phyloP scores from a whole-genome alignment of 1,140 invertebrate genomes.

The Reticulitermes speratus region DNA sequence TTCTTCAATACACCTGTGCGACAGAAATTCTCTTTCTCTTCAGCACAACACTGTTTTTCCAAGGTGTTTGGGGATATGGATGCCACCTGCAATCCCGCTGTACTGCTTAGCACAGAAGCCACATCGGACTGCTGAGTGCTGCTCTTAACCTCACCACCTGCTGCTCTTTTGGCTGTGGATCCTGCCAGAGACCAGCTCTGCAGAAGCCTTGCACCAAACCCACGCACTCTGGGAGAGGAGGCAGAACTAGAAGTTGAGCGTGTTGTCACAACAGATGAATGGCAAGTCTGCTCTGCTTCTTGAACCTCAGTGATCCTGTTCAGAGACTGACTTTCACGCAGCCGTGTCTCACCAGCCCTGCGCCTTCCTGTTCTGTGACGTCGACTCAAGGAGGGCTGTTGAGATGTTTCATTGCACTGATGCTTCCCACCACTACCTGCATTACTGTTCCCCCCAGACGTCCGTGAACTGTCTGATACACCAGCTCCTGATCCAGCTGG shows the following conservation, averaged over 20 bases:
- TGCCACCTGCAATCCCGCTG: not conserved
- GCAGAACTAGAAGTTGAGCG: constrained; percentile 38
- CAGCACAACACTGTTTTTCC: constrained; percentile 19
- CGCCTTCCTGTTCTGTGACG: constrained; percentile 57
- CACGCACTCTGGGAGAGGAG: constrained; percentile 47
- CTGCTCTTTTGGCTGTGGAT: not conserved
- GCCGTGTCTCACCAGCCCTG: constrained; percentile 62
- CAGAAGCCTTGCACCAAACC: constrained; percentile 49
- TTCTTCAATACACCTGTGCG: not conserved
- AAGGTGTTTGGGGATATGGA: not conserved
- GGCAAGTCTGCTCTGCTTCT: constrained; percentile 54
- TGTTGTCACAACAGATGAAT: constrained; percentile 28
- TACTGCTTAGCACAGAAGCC: too few species aligned
- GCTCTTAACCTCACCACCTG: not conserved
- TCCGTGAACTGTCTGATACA: constrained; percentile 29
- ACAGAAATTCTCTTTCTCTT: constrained; percentile 32
- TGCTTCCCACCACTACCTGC: constrained; percentile 40
- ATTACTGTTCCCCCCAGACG: constrained; percentile 31
- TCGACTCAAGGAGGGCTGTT: constrained; percentile 40
- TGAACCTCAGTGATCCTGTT: constrained; percentile 80
- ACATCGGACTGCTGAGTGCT: not conserved
- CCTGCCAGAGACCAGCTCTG: constrained; percentile 43
- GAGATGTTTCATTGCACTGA: constrained; percentile 29
- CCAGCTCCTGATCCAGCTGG: constrained; percentile 21
- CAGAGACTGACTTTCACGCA: constrained; percentile 76